A percentile compares a stretch with the other conserved stretches of the same genome.
phyloP scores from a whole-genome alignment of 2,888 invertebrate species.

The Habrosyne pyritoides region DNA sequence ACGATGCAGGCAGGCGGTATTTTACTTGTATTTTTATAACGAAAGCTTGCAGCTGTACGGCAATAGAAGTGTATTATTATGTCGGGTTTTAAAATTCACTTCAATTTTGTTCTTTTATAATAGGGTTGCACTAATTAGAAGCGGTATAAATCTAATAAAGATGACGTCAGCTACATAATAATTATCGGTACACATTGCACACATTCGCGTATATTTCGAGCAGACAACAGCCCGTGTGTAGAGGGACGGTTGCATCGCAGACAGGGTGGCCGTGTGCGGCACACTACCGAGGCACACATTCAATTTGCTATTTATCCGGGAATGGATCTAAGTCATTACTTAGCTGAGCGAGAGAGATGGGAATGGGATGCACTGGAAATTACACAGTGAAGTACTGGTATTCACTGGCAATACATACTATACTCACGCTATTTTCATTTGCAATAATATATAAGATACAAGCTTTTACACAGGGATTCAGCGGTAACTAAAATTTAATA shows the following conservation, averaged over 20 bases:
- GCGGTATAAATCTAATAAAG: background rate
- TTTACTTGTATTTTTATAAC: background rate
- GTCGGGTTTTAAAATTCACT: background rate
- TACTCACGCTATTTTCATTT: constrained; percentile 15
- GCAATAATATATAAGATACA: background rate
- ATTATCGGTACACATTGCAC: background rate
- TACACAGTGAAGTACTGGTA: constrained; percentile 65
- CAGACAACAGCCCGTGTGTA: constrained; percentile 8
- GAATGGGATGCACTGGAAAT: constrained; percentile 77
- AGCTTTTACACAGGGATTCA: background rate
- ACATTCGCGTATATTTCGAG: background rate
- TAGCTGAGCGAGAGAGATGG: constrained; percentile 80
- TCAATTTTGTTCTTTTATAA: background rate
- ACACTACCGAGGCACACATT: constrained; percentile 67
- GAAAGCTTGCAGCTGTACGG: background rate
- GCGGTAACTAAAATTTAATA: no score
- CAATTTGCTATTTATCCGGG: constrained; percentile 83
- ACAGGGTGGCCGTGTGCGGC: constrained; percentile 28
- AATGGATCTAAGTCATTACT: constrained; percentile 84
- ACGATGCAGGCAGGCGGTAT: background rate
- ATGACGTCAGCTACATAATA: background rate
- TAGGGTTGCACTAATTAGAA: background rate
- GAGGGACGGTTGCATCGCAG: constrained; percentile 26
- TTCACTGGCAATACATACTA: constrained; percentile 43
- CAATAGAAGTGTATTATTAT: background rate